Conservation (phyloP, 2,797 vertebrate genomes). For the Mionectes olivaceus region DNA sequence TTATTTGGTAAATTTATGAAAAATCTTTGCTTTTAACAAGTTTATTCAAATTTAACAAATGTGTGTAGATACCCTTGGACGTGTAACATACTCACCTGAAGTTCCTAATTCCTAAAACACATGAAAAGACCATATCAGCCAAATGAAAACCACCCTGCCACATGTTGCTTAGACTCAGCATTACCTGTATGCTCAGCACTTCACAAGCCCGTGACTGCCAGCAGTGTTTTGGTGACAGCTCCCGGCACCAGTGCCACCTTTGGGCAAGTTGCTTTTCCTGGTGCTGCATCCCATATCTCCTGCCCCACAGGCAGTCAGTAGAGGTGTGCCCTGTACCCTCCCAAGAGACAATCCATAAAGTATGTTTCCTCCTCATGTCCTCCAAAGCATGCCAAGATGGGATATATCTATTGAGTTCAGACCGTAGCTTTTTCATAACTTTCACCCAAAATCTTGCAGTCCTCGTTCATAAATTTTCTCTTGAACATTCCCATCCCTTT, state of each 20-base stretch:
- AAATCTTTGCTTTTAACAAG: background rate
- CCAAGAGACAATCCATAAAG: background rate
- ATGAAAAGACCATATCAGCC: background rate
- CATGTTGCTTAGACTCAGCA: background rate
- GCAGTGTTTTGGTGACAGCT: background rate
- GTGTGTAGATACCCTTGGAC: background rate
- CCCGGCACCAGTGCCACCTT: background rate
- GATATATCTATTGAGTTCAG: background rate
- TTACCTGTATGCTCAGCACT: fast-evolving
- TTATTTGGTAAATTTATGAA: background rate
- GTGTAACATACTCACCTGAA: background rate
- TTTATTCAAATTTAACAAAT: background rate
- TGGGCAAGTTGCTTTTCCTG: background rate
- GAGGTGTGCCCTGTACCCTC: background rate
- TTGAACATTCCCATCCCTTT: background rate
- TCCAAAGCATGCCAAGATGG: background rate
- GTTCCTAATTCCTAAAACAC: background rate
- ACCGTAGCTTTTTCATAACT: background rate
- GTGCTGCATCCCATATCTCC: background rate
- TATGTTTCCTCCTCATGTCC: background rate
- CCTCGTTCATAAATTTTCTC: background rate
- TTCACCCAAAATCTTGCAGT: background rate
- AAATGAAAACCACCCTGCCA: background rate
- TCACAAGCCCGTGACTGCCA: background rate
- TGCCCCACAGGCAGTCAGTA: fast-evolving